These are phyloP conservation scores for Trichonephila clavata DNA, from an alignment of 1,140 invertebrate species.

Conservation along the genomic window DNA sequence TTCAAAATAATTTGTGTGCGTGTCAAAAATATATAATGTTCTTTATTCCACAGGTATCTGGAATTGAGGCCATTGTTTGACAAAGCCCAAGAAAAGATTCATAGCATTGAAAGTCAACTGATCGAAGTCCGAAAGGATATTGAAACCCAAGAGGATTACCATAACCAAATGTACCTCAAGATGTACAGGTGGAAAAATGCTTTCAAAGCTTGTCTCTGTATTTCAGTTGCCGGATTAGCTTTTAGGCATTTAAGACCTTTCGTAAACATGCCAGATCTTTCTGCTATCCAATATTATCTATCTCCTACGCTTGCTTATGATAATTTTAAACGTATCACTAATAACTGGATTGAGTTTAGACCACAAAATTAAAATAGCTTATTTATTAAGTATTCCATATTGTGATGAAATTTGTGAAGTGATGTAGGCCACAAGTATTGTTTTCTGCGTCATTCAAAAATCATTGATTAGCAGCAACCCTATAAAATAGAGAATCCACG, in stretches of 20 bases:
- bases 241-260: constrained; percentile 51
- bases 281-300: constrained; percentile 33
- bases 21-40: neutral
- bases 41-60: constrained; percentile 79
- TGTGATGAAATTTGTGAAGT: neutral
- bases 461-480: too few species aligned
- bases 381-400: neutral
- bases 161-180: constrained; percentile 89
- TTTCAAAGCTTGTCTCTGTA: constrained; percentile 47
- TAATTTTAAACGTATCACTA: constrained; percentile 48
- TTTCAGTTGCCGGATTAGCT: constrained; percentile 55
- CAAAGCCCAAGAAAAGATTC: constrained; percentile 79
- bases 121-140: constrained; percentile 80
- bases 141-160: constrained; percentile 87
- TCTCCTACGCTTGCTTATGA: constrained; percentile 57
- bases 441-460: neutral
- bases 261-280: constrained; percentile 49
- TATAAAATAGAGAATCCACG: too few species aligned
- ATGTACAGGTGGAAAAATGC: constrained; percentile 84
- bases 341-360: constrained; percentile 51
- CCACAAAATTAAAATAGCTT: constrained; percentile 30
- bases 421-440: neutral
- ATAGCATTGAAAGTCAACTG: constrained; percentile 80
- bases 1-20: too few species aligned
- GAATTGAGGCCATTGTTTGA: constrained; percentile 81